A percentile compares a stretch with the other conserved stretches of the same genome.
Evolutionary conservation across 2,888 invertebrate genomes (phyloP).

Genomic region (Octodonta nipae): DNA sequence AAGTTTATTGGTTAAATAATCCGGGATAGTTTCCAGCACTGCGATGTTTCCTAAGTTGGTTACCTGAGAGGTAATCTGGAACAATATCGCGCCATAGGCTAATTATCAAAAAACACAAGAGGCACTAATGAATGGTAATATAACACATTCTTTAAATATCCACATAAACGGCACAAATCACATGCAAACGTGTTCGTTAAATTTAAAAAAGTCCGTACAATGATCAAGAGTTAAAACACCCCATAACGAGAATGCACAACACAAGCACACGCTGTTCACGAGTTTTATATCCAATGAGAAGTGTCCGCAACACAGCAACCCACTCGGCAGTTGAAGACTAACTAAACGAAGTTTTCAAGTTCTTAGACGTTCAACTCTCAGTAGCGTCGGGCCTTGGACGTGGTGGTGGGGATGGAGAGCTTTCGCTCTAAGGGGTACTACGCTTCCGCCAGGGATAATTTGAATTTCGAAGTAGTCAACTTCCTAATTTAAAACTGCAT

Average conservation of each 20-base stretch:
- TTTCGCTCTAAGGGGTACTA: constrained; percentile 33
- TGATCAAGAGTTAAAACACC: constrained; percentile 19
- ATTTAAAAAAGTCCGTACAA: constrained; percentile 6
- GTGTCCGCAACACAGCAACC: neutral
- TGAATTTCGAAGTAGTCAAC: too few species aligned
- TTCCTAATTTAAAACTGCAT: too few species aligned
- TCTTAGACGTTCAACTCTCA: constrained; percentile 18
- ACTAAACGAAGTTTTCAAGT: constrained; percentile 21
- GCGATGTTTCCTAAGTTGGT: constrained; percentile 33
- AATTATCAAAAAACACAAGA: constrained; percentile 19
- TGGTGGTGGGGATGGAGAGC: constrained; percentile 30
- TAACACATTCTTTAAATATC: constrained; percentile 12
- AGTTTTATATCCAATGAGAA: too few species aligned
- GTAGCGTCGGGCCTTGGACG: too few species aligned
- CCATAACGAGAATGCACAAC: constrained; percentile 22
- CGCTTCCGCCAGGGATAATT: too few species aligned
- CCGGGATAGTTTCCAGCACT: constrained; percentile 22
- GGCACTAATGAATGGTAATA: too few species aligned
- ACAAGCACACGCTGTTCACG: constrained; percentile 19
- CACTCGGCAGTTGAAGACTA: constrained; percentile 28
- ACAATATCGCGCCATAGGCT: constrained; percentile 37
- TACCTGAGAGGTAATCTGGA: constrained; percentile 36
- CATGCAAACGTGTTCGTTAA: constrained; percentile 19
- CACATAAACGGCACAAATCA: constrained; percentile 25
- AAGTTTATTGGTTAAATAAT: constrained; percentile 10